Percentiles rank a stretch among this genome's conserved stretches.
phyloP scores from a whole-genome alignment of 2,113 vertebrate species.

The Pleuronectes platessa region DNA sequence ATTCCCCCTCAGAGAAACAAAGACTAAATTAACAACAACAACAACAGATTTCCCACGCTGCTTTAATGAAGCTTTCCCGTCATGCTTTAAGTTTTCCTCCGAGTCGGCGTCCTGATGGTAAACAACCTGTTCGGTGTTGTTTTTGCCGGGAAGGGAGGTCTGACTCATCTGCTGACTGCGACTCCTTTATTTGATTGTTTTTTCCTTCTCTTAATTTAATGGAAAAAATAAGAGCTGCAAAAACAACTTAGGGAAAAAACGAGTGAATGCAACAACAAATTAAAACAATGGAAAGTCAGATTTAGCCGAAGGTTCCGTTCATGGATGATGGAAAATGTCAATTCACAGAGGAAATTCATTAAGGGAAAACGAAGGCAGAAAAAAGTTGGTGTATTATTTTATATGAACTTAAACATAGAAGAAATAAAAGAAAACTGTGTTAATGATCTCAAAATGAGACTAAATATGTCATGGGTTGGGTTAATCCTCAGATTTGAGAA shows the following conservation, averaged over 20 bases:
- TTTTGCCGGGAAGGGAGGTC: slow-evolving; percentile 34
- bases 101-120: not conserved
- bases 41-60: slow-evolving; percentile 9
- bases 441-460: no score
- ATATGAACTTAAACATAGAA: no score
- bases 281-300: not conserved
- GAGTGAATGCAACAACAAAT: not conserved
- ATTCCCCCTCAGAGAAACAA: slow-evolving; percentile 4
- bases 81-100: slow-evolving; percentile 10
- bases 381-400: no score
- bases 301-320: not conserved
- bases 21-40: slow-evolving; percentile 1
- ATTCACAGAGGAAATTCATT: not conserved
- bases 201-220: slow-evolving; percentile 34
- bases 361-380: no score
- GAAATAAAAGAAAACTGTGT: no score
- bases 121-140: slow-evolving; percentile 40
- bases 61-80: slow-evolving; percentile 31
- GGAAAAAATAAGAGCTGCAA: not conserved
- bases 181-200: slow-evolving; percentile 33
- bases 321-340: not conserved
- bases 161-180: slow-evolving; percentile 28
- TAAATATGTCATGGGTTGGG: no score
- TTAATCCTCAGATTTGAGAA: no score
- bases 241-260: not conserved